These are phyloP conservation scores for Lordiphosa fenestrarum DNA, from an alignment of 2,888 invertebrate genomes.

Conservation along the genomic window DNA sequence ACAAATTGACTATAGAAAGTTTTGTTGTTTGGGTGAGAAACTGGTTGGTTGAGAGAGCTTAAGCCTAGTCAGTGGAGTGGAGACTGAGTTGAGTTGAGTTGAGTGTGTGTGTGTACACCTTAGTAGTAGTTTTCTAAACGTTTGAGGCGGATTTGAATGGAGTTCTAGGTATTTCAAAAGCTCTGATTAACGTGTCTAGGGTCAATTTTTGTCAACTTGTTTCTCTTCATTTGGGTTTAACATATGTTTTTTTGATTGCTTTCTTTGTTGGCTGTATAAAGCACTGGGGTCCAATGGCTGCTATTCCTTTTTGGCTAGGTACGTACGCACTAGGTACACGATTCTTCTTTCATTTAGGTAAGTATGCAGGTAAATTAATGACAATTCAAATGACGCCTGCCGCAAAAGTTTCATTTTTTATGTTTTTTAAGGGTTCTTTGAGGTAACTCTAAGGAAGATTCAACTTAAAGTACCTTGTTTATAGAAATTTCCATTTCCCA, in stretches of 20 bases:
- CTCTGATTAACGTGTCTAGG: not conserved
- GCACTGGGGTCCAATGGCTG: conserved; percentile 22
- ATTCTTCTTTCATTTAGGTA: conserved; percentile 20
- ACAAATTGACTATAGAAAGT: conserved; percentile 60
- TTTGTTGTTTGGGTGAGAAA: conserved; percentile 2
- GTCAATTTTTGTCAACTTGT: conserved; percentile 2
- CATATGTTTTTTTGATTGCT: conserved; percentile 38
- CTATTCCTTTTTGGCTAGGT: conserved; percentile 37
- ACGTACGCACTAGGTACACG: conserved; percentile 57
- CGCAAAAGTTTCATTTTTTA: too few species aligned
- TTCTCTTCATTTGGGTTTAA: not conserved
- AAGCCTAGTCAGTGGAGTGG: not conserved
- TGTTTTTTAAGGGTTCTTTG: too few species aligned
- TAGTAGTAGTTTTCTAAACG: conserved; percentile 69
- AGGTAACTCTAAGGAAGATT: too few species aligned
- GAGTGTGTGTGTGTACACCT: conserved; percentile 46
- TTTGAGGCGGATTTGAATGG: conserved; percentile 10
- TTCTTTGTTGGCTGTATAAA: conserved; percentile 24
- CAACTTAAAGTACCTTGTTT: too few species aligned
- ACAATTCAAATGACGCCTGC: not conserved
- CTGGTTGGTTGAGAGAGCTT: not conserved
- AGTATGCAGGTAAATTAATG: not conserved
- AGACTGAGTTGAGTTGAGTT: not conserved
- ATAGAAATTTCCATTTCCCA: too few species aligned
- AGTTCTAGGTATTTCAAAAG: not conserved